These are phyloP conservation scores for Trissonchulus sp. DNA, from an alignment of 2,888 invertebrate species.

Conservation along the genomic window DNA sequence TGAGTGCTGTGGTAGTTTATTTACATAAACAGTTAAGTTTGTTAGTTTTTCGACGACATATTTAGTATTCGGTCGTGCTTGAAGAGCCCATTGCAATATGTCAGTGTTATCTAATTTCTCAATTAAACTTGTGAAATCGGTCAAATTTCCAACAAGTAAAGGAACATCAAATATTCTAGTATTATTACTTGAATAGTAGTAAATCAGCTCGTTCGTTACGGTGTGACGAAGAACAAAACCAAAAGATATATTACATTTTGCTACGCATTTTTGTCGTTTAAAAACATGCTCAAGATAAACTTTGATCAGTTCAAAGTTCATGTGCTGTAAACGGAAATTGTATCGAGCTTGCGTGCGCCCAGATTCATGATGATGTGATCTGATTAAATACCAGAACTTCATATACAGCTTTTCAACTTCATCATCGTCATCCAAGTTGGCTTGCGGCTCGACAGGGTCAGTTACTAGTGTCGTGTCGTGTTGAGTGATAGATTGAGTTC, in stretches of 20 bases:
- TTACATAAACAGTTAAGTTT: too few relatives aligned
- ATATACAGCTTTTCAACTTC: too few relatives aligned
- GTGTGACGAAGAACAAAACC: background rate
- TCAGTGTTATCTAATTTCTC: too few relatives aligned
- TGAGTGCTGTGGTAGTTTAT: too few relatives aligned
- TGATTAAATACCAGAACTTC: background rate
- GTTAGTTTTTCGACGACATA: too few relatives aligned
- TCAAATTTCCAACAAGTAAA: background rate
- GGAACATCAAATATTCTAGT: background rate
- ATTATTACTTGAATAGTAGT: constrained; percentile 2
- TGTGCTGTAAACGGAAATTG: background rate
- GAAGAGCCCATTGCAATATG: too few relatives aligned
- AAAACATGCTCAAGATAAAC: background rate
- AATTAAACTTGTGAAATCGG: background rate
- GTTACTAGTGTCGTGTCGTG: too few relatives aligned
- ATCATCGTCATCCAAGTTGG: too few relatives aligned
- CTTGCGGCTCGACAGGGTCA: too few relatives aligned
- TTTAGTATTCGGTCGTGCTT: too few relatives aligned
- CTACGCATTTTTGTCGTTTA: background rate
- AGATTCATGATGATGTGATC: background rate
- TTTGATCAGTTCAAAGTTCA: background rate
- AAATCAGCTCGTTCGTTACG: background rate
- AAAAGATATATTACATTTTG: constrained; percentile 17
- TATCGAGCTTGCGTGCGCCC: constrained; percentile 6
- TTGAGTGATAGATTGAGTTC: too few relatives aligned